Conservation (phyloP, 1,140 invertebrate genomes). For the Drosophila pectinifera region DNA sequence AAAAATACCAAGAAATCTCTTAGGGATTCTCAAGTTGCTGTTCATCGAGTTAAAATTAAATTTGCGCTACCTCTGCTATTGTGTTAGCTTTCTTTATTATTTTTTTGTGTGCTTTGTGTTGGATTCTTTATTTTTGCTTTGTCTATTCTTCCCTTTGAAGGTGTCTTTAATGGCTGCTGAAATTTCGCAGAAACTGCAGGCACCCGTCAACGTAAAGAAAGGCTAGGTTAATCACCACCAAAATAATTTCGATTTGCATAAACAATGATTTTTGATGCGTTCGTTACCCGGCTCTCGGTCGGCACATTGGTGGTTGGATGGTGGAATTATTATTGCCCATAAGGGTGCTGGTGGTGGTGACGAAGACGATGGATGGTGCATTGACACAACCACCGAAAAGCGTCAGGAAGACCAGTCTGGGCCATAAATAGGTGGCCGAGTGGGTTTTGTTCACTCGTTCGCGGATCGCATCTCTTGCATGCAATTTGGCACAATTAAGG, state of each 20-base stretch:
- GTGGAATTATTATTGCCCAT: constrained; percentile 16
- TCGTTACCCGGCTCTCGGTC: constrained; percentile 14
- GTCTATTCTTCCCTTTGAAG: constrained; percentile 23
- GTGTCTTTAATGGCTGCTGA: constrained; percentile 15
- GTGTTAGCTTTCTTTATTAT: neutral
- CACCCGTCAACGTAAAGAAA: constrained; percentile 7
- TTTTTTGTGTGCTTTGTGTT: constrained; percentile 2
- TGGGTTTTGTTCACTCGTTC: constrained; percentile 9
- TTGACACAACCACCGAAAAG: constrained; percentile 60
- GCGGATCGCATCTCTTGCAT: constrained; percentile 25
- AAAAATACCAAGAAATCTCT: neutral
- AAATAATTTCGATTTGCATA: constrained; percentile 30
- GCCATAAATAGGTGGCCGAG: constrained; percentile 37
- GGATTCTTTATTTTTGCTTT: constrained; percentile 7
- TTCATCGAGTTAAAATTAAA: constrained; percentile 1
- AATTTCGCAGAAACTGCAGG: constrained; percentile 10
- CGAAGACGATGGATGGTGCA: constrained; percentile 62
- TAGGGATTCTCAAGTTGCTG: neutral
- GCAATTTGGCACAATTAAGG: constrained; percentile 72
- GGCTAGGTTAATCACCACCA: constrained; percentile 23
- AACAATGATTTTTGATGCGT: constrained; percentile 44
- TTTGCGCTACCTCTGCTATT: neutral
- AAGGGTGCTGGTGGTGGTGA: too few relatives aligned
- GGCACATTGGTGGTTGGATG: constrained; percentile 39
- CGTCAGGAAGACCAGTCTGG: constrained; percentile 25